Evolutionary conservation across 2,888 invertebrate genomes (phyloP), one percentile per base, ranked within the genome.

Genomic region (Thymelicus lineola): DNA sequence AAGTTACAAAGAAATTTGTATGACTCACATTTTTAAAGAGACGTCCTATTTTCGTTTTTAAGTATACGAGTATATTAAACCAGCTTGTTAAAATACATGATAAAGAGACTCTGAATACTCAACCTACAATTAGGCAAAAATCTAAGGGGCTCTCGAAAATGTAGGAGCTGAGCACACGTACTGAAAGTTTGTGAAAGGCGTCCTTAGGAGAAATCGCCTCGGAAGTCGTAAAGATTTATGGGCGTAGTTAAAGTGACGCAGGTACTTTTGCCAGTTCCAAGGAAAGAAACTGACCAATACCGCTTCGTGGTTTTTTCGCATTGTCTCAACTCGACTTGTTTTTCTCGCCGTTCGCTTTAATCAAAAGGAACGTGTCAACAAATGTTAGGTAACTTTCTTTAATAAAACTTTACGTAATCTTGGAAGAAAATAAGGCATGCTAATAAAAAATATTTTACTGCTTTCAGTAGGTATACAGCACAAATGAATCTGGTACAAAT

Each of bases 211-310:
- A 87, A 88, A 88, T 88, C 88, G 89, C 86, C 87, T 86, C 86
- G 86, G 86, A 89, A 90, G 82, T 86, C 82, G 79, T 77, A 76
- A 75, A 88, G 91, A 91, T 91, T 91, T 91, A 92, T 91, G 83
- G 83, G 77, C 80, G 82, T 84, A 85, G 88, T 90, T 89, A 89
- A 82, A 84, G 85, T 84, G 87, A 87, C 88, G 84, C 87, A 90
- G 90, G 89, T 90, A 91, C 89, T 90, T 88, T 83, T 81, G 76
- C 79, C 63, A 77, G 74, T 75, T 75, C 75, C 55, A 77, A 73
- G 76, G 74, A 75, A 78, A 77, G 79, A 76, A 83, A 84, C 85
- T 88, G 87, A 88, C 89, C 88, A 82, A 83, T 83, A 82, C 80
- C 74, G 79, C 76, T 4, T 14, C 63, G 69, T 17, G 60, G 67